Evolutionary conservation across 2,888 invertebrate genomes (phyloP), one percentile per base, ranked within the genome.

Genomic region (Lutraria lutraria): DNA sequence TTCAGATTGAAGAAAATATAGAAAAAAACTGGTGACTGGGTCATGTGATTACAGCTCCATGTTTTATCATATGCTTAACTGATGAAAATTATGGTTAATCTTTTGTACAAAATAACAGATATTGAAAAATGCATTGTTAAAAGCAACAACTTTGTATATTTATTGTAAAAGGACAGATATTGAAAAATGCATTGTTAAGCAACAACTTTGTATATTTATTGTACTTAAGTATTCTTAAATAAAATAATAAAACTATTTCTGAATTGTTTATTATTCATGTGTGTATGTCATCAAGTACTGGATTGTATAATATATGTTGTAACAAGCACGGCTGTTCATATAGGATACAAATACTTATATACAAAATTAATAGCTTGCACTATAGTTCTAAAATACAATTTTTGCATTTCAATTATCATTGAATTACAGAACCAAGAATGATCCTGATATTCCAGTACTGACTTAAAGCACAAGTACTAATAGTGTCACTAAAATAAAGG

Each of bases 141-240:
- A 68, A 68, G 63, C n/a, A 68, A 68, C 63, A 68, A 68, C 63
- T 68, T 68, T 68, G 63, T 68, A 25, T 68, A 68, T 68, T 68
- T 68, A 68, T 68, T 68, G 63, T 68, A 68, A 25, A 68, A n/a
- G 12, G 12, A n/a, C 63, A 68, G 63, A 68, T 68, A 68, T 25
- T 68, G 25, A n/a, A 68, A n/a, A 25, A n/a, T 25, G 25, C 63
- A 25, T 25, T 68, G 25, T 68, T 68, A 68, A 68, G 63, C n/a
- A 68, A 68, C 63, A 68, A 68, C 63, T 68, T 68, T 68, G 63
- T 68, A 25, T 68, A 68, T 68, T 68, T 68, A 68, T 68, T 68
- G 63, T 68, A 68, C 63, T 68, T 68, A 25, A 68, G 25, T 68
- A 13, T 68, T 68, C 63, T 68, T 68, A 68, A 68, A 68, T 68